phyloP scores from a whole-genome alignment of 2,113 vertebrate genomes.

The Tamias sibiricus region DNA sequence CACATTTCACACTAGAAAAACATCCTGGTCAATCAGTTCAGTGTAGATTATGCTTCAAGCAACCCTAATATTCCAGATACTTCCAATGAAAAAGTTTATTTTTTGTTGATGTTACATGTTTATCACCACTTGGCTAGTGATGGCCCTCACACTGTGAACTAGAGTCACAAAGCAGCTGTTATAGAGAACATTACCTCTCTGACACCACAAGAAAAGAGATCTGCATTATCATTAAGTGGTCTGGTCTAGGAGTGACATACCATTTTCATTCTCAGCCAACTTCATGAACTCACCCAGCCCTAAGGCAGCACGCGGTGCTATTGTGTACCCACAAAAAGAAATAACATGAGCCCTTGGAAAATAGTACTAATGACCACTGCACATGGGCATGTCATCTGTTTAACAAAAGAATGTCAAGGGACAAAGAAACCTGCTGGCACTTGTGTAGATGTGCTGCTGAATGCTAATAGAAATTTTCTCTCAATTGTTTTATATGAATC shows the following conservation, averaged over 20 bases:
- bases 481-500: neutral
- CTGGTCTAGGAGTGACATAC: neutral
- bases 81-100: neutral
- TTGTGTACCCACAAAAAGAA: neutral
- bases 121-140: neutral
- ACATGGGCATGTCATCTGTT: neutral
- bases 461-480: neutral
- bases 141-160: neutral
- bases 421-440: neutral
- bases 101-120: neutral
- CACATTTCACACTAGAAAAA: neutral
- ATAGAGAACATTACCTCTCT: neutral
- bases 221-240: neutral
- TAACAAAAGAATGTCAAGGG: neutral
- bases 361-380: neutral
- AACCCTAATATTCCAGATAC: neutral
- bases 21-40: neutral
- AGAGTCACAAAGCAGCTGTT: neutral
- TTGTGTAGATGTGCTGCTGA: neutral
- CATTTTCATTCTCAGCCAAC: neutral
- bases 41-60: neutral
- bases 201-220: neutral
- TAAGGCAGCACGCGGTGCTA: neutral
- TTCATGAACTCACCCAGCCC: neutral
- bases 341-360: neutral